phyloP scores from a whole-genome alignment of 2,797 vertebrate genomes.

The Sternotherus odoratus region DNA sequence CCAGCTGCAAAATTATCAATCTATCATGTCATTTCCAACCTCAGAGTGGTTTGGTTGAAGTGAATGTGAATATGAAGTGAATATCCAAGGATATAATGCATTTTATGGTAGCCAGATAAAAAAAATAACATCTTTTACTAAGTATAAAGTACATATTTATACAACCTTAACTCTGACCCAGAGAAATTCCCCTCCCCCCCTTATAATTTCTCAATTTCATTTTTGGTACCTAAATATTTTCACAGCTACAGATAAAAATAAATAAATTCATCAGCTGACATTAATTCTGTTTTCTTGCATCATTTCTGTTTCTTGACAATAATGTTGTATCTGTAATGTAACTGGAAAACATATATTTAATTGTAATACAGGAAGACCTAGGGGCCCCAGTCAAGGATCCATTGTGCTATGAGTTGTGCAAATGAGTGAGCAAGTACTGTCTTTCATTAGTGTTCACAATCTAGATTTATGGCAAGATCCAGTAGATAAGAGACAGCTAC shows the following conservation, averaged over 20 bases:
- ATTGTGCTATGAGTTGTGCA: neutral
- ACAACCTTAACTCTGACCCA: neutral
- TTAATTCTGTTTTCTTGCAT: neutral
- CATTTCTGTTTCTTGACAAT: neutral
- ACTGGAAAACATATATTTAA: no score
- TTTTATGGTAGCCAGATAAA: neutral
- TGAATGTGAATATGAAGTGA: neutral
- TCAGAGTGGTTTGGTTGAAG: no score
- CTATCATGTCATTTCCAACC: neutral
- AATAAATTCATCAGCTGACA: no score
- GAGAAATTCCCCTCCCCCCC: neutral
- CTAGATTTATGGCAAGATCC: neutral
- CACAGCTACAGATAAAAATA: neutral
- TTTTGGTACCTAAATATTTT: neutral
- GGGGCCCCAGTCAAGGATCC: neutral
- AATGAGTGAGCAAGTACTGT: neutral
- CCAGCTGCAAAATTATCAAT: neutral
- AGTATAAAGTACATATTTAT: neutral
- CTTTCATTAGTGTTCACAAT: neutral
- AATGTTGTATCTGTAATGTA: neutral
- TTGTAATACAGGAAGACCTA: neutral
- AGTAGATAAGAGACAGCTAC: neutral
- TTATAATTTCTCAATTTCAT: neutral
- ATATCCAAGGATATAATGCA: neutral
- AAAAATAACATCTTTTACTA: neutral